These are phyloP conservation scores for Calycopis cecrops DNA, from an alignment of 1,140 invertebrate genomes.

Conservation along the genomic window DNA sequence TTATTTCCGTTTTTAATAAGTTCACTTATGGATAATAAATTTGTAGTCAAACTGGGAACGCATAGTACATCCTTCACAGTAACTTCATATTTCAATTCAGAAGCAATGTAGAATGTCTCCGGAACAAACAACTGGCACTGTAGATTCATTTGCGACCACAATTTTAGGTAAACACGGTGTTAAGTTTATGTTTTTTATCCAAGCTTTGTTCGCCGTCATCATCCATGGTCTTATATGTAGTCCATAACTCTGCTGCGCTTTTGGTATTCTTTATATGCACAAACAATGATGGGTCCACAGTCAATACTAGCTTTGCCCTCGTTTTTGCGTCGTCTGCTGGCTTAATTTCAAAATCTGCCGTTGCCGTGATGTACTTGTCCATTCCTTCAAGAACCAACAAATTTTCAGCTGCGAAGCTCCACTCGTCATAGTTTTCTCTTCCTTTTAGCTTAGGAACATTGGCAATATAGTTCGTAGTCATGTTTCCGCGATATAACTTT, in stretches of 20 bases:
- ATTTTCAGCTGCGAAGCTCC: constrained; percentile 26
- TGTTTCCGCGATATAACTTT: constrained; percentile 13
- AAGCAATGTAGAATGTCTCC: constrained; percentile 19
- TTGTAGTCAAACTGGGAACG: constrained; percentile 20
- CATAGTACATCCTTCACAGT: constrained; percentile 19
- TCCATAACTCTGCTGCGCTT: constrained; percentile 23
- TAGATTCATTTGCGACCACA: too few species aligned
- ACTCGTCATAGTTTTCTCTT: constrained; percentile 21
- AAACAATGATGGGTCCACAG: constrained; percentile 21
- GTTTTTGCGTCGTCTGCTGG: constrained; percentile 21
- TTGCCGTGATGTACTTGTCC: constrained; percentile 20
- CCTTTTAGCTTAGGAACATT: constrained; percentile 25
- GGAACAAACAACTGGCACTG: constrained; percentile 20
- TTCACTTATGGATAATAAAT: constrained; percentile 22
- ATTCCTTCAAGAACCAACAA: constrained; percentile 24
- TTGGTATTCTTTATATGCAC: constrained; percentile 24
- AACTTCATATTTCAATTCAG: constrained; percentile 11
- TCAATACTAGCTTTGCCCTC: constrained; percentile 24
- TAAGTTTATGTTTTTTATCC: too few species aligned
- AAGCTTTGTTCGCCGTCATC: constrained; percentile 25
- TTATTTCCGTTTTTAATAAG: constrained; percentile 23
- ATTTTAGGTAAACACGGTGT: too few species aligned
- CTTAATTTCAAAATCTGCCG: constrained; percentile 15
- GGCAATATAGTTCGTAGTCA: constrained; percentile 21
- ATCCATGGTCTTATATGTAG: constrained; percentile 20